Base-by-base conservation (phyloP, 2,888 invertebrate genomes). In the Caenorhabditis imperialis region DNA sequence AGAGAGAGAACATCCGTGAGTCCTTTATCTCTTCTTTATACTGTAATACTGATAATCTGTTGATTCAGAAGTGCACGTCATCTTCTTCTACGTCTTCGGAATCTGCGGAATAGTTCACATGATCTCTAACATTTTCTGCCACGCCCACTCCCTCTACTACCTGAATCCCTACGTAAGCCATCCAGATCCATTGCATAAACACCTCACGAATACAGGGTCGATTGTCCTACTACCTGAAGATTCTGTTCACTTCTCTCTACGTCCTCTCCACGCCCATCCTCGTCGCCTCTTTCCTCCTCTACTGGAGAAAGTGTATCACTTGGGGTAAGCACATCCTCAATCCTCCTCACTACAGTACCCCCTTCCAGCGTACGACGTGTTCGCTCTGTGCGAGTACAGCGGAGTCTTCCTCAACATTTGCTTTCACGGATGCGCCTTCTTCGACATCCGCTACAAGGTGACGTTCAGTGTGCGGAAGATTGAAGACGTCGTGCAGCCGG, bases 1-100 rank as follows among this genome's bases (percentile, higher is more conserved):
- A 87, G 65, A 62, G 87, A 57, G 87, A 87, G 62, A 82, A 83
- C 51, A 86, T 85, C 20, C 78, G 87, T 87, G 44, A 77, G 79
- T 65, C 2, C n/a, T 35, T 1, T 16, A n/a, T 16, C 6, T 20
- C 40, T 44, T 18, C 14, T 16, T 30, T n/a, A 10, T 54, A 4
- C 4, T 4, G 54, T 18, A 18, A 14, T 5, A 12, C 4, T 20
- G 12, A 14, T 22, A n/a, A 1, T 35, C n/a, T 45, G 30, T 10
- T 48, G 3, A 25, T n/a, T 47, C 74, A 86, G 86, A 79, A 42
- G 71, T 82, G 25, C 87, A 87, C 51, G 87, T 87, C 20, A 84
- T 87, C 44, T 86, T 85, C 80, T 87, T 87, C 81, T 87, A 87
- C 70, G 79, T 82, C 14, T 87, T 87, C 69, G 87, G 87, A 38